Percentiles rank a stretch among this genome's conserved stretches.
These are phyloP conservation scores for Colossoma macropomum DNA, from an alignment of 2,113 vertebrate species.

Conservation along the genomic window DNA sequence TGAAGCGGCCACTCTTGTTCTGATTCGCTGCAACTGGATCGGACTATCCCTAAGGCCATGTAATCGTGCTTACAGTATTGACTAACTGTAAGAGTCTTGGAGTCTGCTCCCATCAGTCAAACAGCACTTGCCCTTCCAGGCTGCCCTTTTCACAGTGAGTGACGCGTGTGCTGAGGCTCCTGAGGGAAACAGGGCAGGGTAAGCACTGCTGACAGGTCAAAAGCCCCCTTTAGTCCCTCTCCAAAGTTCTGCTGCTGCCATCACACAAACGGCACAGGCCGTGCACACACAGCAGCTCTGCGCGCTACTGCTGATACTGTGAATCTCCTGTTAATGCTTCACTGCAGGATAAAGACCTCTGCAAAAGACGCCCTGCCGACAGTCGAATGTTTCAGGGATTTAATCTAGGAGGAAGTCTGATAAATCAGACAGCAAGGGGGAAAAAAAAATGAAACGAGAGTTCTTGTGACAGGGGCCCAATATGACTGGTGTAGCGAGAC, in stretches of 20 bases:
- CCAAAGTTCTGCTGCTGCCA: not conserved
- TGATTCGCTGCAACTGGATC: not conserved
- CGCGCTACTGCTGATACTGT: not conserved
- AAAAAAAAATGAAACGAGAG: not conserved
- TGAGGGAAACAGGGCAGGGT: constrained; percentile 44
- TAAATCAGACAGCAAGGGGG: constrained; percentile 14
- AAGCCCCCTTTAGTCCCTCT: constrained; percentile 13
- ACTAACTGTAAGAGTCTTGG: constrained; percentile 40
- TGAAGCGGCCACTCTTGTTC: not conserved
- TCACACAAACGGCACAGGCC: not conserved
- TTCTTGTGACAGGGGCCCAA: not conserved
- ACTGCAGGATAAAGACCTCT: constrained; percentile 17
- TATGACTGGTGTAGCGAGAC: not conserved
- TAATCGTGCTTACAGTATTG: constrained; percentile 43
- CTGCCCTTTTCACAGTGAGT: constrained; percentile 43
- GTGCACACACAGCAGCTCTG: constrained; percentile 20
- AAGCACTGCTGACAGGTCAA: constrained; percentile 62
- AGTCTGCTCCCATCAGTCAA: constrained; percentile 43
- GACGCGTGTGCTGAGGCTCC: constrained; percentile 4
- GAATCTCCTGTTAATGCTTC: constrained; percentile 7
- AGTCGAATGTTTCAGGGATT: constrained; percentile 9
- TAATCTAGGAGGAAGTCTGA: constrained; percentile 28
- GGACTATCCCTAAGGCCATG: constrained; percentile 22
- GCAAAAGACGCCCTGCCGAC: constrained; percentile 8
- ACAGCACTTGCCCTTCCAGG: constrained; percentile 39